These are phyloP conservation scores for Drymonia ruficornis DNA, from an alignment of 2,888 invertebrate genomes.

Conservation along the genomic window DNA sequence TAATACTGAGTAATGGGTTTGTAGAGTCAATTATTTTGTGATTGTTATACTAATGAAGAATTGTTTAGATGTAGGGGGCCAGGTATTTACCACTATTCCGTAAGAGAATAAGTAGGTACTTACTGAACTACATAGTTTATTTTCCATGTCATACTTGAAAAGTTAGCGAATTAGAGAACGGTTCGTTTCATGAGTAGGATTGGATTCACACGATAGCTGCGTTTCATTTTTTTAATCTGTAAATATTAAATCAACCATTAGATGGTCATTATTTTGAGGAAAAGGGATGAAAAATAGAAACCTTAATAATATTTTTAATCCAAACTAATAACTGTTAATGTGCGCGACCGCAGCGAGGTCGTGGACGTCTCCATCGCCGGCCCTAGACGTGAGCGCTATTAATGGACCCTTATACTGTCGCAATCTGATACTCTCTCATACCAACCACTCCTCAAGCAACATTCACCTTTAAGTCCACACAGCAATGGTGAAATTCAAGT, in stretches of 20 bases:
- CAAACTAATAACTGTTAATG: not conserved
- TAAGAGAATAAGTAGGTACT: too few relatives aligned
- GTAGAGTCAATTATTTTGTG: too few relatives aligned
- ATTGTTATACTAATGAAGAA: too few relatives aligned
- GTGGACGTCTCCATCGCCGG: slow-evolving; percentile 3
- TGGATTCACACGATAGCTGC: too few relatives aligned
- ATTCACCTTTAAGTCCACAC: slow-evolving; percentile 7
- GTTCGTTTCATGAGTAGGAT: too few relatives aligned
- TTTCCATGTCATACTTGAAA: too few relatives aligned
- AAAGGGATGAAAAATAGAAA: not conserved
- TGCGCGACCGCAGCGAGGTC: not conserved
- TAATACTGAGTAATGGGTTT: slow-evolving; percentile 17
- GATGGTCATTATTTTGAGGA: not conserved
- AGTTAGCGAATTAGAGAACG: too few relatives aligned
- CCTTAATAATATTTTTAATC: not conserved
- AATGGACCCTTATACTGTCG: slow-evolving; percentile 30
- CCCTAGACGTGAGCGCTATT: slow-evolving; percentile 24
- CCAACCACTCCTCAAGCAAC: slow-evolving; percentile 11
- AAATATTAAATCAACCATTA: too few relatives aligned
- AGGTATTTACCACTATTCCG: too few relatives aligned
- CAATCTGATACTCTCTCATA: slow-evolving; percentile 20
- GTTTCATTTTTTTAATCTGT: too few relatives aligned
- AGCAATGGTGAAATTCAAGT: not conserved
- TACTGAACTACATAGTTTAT: too few relatives aligned
- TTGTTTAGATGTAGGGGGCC: too few relatives aligned